These are phyloP conservation scores for Lycopodina hypogea DNA, from an alignment of 37 sponge, comb jelly and placozoan genomes.

Conservation along the genomic window DNA sequence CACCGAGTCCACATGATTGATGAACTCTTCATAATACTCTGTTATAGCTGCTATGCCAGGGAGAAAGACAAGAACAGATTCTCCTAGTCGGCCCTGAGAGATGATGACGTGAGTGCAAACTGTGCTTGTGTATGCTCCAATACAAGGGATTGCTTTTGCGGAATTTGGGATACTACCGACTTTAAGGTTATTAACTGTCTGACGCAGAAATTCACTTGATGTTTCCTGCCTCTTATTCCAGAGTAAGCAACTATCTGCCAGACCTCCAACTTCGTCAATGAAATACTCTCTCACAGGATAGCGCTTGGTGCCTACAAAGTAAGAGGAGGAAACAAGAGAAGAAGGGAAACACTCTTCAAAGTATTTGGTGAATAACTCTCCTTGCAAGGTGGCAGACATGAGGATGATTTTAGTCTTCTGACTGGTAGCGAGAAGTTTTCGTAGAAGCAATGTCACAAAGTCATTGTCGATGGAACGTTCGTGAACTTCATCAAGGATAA, in stretches of 20 bases:
- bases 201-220: constrained; percentile 3
- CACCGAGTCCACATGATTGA: not conserved
- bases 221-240: constrained; percentile 20
- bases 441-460: constrained; percentile 54
- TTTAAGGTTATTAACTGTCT: not conserved
- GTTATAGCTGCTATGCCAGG: constrained; percentile 64
- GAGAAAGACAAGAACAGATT: constrained; percentile 60
- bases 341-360: constrained; percentile 36
- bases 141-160: constrained; percentile 3
- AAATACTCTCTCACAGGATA: constrained; percentile 47
- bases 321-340: constrained; percentile 36
- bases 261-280: constrained; percentile 32
- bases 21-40: constrained; percentile 32
- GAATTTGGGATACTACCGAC: not conserved
- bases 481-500: constrained; percentile 78
- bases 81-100: constrained; percentile 41
- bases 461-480: constrained; percentile 63
- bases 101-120: constrained; percentile 55
- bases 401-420: constrained; percentile 44
- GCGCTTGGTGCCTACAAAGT: constrained; percentile 58
- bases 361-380: constrained; percentile 40
- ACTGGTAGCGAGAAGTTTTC: constrained; percentile 36
- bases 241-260: not conserved
- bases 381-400: constrained; percentile 84
- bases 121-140: not conserved